Evolutionary conservation across 2,797 vertebrate genomes (phyloP).

Genomic region (Bufotes viridis): DNA sequence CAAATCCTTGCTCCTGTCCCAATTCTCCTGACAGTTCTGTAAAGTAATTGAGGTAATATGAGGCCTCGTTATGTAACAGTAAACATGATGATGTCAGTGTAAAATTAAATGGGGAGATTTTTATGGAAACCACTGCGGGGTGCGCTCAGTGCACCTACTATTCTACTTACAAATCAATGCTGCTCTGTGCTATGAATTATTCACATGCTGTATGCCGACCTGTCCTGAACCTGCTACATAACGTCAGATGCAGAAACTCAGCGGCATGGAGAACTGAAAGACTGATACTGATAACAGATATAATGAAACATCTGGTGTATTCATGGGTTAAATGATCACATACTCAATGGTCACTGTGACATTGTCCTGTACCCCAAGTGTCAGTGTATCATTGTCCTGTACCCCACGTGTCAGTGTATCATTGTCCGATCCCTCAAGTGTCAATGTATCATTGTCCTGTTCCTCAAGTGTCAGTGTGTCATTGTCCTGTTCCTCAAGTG

Average conservation of each 20-base stretch:
- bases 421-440: background rate
- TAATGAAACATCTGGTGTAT: constrained; percentile 2
- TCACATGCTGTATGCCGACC: background rate
- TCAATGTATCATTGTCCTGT: background rate
- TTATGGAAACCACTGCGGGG: constrained; percentile 18
- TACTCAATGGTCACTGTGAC: background rate
- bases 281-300: background rate
- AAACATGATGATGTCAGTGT: constrained; percentile 18
- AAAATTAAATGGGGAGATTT: constrained; percentile 3
- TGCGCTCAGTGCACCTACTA: constrained; percentile 6
- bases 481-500: background rate
- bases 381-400: background rate
- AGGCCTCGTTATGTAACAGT: constrained; percentile 23
- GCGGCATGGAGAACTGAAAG: background rate
- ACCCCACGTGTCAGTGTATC: background rate
- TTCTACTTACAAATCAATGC: background rate
- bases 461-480: background rate
- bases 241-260: background rate
- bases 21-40: constrained; percentile 15
- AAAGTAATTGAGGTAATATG: constrained; percentile 25
- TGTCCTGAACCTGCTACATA: background rate
- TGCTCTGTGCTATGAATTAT: background rate
- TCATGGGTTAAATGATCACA: background rate
- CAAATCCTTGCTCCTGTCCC: constrained; percentile 20
- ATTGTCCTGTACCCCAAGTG: background rate